Evolutionary conservation across 2,113 vertebrate genomes (phyloP), one percentile per base, ranked within the genome.

Genomic region (Benitochromis conjunctus): DNA sequence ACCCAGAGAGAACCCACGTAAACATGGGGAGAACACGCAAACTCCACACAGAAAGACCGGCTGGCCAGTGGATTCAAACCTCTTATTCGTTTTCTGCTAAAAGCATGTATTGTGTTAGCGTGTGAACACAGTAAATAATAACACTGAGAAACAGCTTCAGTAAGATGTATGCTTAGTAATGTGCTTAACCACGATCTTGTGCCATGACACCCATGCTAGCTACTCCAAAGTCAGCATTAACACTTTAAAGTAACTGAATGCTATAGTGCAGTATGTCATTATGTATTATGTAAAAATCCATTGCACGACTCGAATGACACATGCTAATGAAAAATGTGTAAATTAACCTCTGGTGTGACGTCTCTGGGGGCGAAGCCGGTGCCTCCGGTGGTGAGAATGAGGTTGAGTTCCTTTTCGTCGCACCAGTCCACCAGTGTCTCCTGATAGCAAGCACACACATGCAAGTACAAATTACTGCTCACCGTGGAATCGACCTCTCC

Each of bases 391-490:
- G 99, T 99, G 94, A 99, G 95, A 94, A 99, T 99, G 94, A 99
- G 97, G 95, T 99, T 99, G 89, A 99, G 97, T 88, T 99, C 99
- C 93, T 99, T 99, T 93, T 99, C 99, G 96, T 99, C 99, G 91
- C 98, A 99, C 98, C 98, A 99, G 93, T 99, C 98, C 96, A 99
- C 97, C 91, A 99, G 96, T 9, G 98, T 99, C 94, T 99, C 98
- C 98, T 99, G 95, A 92, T 94, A 94, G 80, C 94, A 81, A 64
- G 80, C 24, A 86, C 54, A 85, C 24, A 71, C 69, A 86, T 58
- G 38, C 7, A 16, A 19, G 16, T 6, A 36, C 74, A 86, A 13
- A 64, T 29, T 54, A 36, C 26, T 29, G 24, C n/a, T 43, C 26
- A 9, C 2, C 5, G 1, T 3, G 8, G 19, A 76, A 46, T 36